These are phyloP conservation scores for Trichopria drosophilae DNA, from an alignment of 2,888 invertebrate species.

Conservation along the genomic window DNA sequence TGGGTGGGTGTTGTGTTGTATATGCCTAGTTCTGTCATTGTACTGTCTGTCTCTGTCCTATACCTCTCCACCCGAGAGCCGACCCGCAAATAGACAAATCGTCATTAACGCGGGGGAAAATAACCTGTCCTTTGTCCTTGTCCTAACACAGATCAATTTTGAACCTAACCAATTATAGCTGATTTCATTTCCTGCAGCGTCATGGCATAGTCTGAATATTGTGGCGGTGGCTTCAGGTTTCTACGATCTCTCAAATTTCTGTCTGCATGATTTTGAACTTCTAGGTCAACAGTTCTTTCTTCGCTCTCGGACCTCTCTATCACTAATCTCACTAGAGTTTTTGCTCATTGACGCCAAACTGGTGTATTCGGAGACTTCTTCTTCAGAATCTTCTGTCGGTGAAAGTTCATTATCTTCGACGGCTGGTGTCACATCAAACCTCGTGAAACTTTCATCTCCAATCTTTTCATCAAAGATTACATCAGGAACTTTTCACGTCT, in stretches of 20 bases:
- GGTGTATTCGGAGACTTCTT: constrained; percentile 1
- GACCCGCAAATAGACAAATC: too few species aligned
- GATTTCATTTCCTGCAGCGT: not conserved
- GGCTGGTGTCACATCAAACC: not conserved
- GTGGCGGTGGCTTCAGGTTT: constrained; percentile 25
- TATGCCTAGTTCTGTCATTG: too few species aligned
- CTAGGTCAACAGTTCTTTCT: not conserved
- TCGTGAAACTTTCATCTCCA: not conserved
- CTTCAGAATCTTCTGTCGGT: not conserved
- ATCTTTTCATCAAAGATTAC: constrained; percentile 23
- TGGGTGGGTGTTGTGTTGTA: too few species aligned
- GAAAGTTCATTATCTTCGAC: not conserved
- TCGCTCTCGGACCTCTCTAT: constrained; percentile 1
- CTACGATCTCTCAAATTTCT: constrained; percentile 30
- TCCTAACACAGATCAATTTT: constrained; percentile 8
- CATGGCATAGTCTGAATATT: constrained; percentile 26
- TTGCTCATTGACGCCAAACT: too few species aligned
- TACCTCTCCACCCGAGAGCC: too few species aligned
- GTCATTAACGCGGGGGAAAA: constrained; percentile 10
- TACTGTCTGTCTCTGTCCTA: too few species aligned
- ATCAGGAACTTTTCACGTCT: constrained; percentile 36
- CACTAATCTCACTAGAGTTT: constrained; percentile 1
- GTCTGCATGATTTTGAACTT: not conserved
- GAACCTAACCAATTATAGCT: constrained; percentile 17
- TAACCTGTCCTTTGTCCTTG: not conserved